Evolutionary conservation across 2,888 invertebrate species (phyloP), one percentile per base, ranked within the genome.

Genomic region (Zelleria hepariella): DNA sequence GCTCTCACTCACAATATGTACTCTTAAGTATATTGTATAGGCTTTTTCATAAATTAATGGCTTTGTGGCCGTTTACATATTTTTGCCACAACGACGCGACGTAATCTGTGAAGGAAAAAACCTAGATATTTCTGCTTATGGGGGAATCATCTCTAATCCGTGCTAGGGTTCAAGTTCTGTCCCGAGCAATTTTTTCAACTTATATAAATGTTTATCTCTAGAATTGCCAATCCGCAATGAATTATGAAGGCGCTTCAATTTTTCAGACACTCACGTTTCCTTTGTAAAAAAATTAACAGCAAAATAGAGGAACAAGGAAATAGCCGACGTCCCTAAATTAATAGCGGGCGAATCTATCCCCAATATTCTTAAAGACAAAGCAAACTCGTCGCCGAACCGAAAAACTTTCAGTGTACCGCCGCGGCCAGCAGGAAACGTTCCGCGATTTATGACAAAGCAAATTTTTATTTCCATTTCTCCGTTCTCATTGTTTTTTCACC

Each of bases 371-470:
- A 23, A 42, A 58, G 49, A 58, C 53, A 58, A 59, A 55, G 52
- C 48, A 59, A 58, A 58, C 49, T 61, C 58, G 60, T 61, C 62
- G 58, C 32, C 56, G 57, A n/a, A 55, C 60, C 32, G 59, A 59
- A 53, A 83, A 80, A 83, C 78, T 84, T 85, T 84, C 83, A 80
- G 85, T 79, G 80, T 80, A 80, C 75, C 74, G 78, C 80, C 77
- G 74, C 77, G 78, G 76, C 81, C 76, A 74, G 74, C 75, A 83
- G 85, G 86, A 87, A 84, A 80, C 80, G 71, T 80, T 84, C 78
- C 80, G 77, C 82, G 83, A 88, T 87, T 87, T 88, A 87, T 86
- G 83, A 85, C 82, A 81, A 81, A 83, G 80, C 84, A 80, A 86
- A 85, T 85, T 86, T 88, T 86, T 83, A 81, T 81, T 85, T 82